A percentile compares a stretch with the other conserved stretches of the same genome.
phyloP scores from a whole-genome alignment of 2,888 invertebrate genomes.

The Lasius fuliginosus region DNA sequence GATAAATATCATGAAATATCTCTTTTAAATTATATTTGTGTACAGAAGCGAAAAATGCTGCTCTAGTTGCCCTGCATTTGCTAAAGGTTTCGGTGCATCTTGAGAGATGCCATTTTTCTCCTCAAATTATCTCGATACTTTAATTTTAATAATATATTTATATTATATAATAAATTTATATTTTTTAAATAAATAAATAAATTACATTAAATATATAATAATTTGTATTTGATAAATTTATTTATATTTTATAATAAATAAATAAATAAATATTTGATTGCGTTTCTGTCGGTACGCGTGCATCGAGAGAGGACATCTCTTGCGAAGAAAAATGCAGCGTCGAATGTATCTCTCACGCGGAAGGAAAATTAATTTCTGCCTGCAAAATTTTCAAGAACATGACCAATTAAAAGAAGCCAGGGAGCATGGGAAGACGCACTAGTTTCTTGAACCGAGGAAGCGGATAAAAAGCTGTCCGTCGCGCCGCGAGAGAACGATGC shows the following conservation, averaged over 20 bases:
- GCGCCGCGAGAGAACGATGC: constrained; percentile 59
- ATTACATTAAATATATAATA: too few relatives aligned
- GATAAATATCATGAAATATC: neutral
- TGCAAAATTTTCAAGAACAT: constrained; percentile 62
- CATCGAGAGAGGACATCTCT: neutral
- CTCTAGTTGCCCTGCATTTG: neutral
- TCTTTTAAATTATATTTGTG: neutral
- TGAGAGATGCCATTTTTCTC: neutral
- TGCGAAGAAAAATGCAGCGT: constrained; percentile 12
- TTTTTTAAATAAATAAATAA: too few relatives aligned
- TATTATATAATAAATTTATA: too few relatives aligned
- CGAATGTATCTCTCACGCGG: constrained; percentile 3
- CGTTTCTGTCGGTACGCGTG: neutral
- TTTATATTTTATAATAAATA: too few relatives aligned
- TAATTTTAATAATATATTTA: neutral
- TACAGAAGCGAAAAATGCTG: neutral
- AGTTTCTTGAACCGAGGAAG: constrained; percentile 41
- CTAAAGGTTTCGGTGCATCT: neutral
- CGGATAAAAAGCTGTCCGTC: constrained; percentile 27
- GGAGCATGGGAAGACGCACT: constrained; percentile 13
- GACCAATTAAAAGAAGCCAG: constrained; percentile 58
- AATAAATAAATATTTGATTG: neutral
- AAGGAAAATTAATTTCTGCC: constrained; percentile 65
- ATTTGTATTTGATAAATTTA: too few relatives aligned
- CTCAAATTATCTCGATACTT: neutral